Evolutionary conservation across 2,113 vertebrate genomes (phyloP).

Genomic region (Phrynosoma blainvillii): DNA sequence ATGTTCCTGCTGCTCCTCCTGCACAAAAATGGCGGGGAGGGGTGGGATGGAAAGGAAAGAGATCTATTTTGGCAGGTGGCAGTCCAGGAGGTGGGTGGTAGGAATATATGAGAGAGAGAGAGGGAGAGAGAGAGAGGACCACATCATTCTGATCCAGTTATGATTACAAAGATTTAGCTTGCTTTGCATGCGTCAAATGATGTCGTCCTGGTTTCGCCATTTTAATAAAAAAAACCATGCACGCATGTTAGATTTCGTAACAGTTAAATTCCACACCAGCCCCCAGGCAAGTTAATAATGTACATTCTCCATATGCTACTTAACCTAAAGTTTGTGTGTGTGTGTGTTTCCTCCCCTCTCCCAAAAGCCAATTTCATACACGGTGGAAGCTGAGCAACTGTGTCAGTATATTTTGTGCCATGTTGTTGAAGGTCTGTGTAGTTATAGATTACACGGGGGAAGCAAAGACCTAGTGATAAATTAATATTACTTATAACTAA

Average conservation of each 20-base stretch:
- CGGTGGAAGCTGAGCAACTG: neutral
- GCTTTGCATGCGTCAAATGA: neutral
- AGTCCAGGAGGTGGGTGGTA: neutral
- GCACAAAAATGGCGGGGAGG: neutral
- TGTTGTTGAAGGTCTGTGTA: neutral
- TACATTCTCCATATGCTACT: slow-evolving; percentile 23
- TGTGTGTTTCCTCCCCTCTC: neutral
- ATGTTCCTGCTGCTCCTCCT: slow-evolving; percentile 18
- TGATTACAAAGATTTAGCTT: neutral
- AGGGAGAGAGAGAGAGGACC: neutral
- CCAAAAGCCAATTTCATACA: neutral
- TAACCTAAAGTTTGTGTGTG: neutral
- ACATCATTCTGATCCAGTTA: neutral
- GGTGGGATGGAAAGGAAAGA: neutral
- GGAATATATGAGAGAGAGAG: neutral
- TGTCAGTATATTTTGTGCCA: neutral
- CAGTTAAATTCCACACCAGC: neutral
- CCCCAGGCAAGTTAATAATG: slow-evolving; percentile 10
- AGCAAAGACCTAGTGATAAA: neutral
- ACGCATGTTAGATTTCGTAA: neutral
- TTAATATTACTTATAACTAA: neutral
- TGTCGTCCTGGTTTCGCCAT: neutral
- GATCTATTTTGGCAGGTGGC: neutral
- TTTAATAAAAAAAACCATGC: neutral
- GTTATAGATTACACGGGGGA: neutral